Conservation (phyloP, 2,797 vertebrate species). For the Anableps anableps region DNA sequence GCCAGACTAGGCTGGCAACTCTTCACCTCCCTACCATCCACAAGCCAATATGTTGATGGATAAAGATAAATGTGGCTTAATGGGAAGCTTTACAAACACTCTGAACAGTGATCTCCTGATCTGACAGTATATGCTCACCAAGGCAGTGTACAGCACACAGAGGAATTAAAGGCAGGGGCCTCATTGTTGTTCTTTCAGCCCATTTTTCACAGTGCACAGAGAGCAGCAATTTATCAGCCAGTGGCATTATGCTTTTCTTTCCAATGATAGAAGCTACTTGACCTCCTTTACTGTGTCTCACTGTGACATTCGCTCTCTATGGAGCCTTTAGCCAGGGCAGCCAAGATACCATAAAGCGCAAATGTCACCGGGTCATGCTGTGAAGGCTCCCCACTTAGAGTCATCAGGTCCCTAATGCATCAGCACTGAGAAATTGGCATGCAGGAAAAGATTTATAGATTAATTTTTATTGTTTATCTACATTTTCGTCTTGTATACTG, state of each 20-base stretch:
- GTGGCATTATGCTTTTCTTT: slow-evolving; percentile 59
- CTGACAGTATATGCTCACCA: slow-evolving; percentile 17
- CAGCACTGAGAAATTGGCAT: slow-evolving; percentile 44
- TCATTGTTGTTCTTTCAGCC: slow-evolving; percentile 43
- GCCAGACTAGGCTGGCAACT: slow-evolving; percentile 34
- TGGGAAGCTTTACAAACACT: slow-evolving; percentile 11
- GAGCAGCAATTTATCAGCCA: slow-evolving; percentile 55
- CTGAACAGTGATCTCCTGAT: slow-evolving; percentile 24
- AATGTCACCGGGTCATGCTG: slow-evolving; percentile 75
- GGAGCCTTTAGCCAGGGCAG: slow-evolving; percentile 53
- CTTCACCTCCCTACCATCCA: slow-evolving; percentile 37
- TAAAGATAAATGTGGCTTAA: slow-evolving; percentile 30
- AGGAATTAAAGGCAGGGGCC: slow-evolving; percentile 18
- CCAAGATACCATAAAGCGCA: slow-evolving; percentile 54
- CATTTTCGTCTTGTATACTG: slow-evolving; percentile 52
- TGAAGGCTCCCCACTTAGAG: slow-evolving; percentile 62
- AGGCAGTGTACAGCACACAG: slow-evolving; percentile 16
- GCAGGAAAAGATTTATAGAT: slow-evolving; percentile 66
- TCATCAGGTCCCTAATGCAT: slow-evolving; percentile 49
- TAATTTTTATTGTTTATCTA: slow-evolving; percentile 65
- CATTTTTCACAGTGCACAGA: slow-evolving; percentile 48
- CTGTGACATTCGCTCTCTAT: slow-evolving; percentile 64
- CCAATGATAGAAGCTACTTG: slow-evolving; percentile 61
- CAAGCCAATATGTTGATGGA: slow-evolving; percentile 29
- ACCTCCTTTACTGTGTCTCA: slow-evolving; percentile 65